A percentile compares a stretch with the other conserved stretches of the same genome.
Evolutionary conservation across 2,797 vertebrate genomes (phyloP).

Genomic region (Mormyrus proboscirostris): DNA sequence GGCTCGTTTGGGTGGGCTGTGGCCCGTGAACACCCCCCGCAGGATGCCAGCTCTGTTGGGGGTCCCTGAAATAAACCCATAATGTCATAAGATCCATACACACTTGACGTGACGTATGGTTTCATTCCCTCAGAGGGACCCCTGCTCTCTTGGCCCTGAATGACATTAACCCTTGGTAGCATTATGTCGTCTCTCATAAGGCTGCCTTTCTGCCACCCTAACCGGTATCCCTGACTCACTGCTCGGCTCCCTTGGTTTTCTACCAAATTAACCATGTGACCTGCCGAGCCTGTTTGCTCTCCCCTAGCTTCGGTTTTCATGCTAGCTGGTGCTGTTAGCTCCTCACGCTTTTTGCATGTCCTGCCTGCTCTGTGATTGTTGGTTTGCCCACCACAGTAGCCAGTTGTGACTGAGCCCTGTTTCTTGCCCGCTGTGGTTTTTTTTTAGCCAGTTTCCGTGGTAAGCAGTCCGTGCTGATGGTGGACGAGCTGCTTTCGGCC

Average conservation of each 20-base stretch:
- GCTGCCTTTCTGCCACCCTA: neutral
- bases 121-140: neutral
- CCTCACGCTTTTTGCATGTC: neutral
- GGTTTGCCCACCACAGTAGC: neutral
- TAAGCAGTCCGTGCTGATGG: conserved; percentile 92
- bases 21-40: neutral
- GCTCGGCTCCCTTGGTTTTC: neutral
- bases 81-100: neutral
- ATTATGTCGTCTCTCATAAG: neutral
- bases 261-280: neutral
- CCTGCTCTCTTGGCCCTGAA: neutral
- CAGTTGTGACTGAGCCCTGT: neutral
- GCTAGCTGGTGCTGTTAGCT: neutral
- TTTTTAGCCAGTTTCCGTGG: conserved; percentile 76
- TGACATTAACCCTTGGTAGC: neutral
- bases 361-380: neutral
- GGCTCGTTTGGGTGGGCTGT: neutral
- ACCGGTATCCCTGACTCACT: neutral
- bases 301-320: neutral
- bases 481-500: conserved; percentile 88
- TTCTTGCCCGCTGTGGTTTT: neutral
- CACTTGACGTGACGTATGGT: neutral
- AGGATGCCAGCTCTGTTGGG: neutral
- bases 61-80: neutral
- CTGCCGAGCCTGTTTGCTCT: neutral